A percentile compares a stretch with the other conserved stretches of the same genome.
phyloP scores from a whole-genome alignment of 2,888 invertebrate species.

The Lepidonotus clava region DNA sequence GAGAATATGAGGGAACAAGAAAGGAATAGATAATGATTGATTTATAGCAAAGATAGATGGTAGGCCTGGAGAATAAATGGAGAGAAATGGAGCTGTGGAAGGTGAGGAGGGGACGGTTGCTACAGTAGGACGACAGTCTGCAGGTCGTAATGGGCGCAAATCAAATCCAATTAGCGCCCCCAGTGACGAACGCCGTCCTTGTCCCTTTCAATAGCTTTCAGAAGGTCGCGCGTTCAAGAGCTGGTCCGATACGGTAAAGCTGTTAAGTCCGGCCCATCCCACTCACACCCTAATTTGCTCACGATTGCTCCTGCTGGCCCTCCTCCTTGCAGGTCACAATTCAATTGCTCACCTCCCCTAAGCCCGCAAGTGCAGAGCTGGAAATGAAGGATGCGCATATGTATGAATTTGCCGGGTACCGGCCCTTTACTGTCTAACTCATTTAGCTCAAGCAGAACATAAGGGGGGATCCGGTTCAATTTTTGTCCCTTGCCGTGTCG shows the following conservation, averaged over 20 bases:
- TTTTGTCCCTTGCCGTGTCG: no score
- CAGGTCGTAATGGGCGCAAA: slow-evolving; percentile 4
- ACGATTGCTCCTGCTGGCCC: background rate
- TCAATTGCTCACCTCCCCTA: background rate
- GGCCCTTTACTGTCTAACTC: background rate
- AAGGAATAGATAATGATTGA: no score
- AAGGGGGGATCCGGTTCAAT: no score
- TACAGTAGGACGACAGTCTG: no score
- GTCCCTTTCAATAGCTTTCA: background rate
- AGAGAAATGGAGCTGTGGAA: no score
- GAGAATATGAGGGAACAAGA: no score
- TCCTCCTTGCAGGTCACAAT: background rate
- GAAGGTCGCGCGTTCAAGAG: no score
- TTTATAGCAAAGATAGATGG: no score
- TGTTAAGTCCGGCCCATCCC: no score
- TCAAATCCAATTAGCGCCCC: slow-evolving; percentile 6
- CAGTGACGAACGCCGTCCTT: background rate
- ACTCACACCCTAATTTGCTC: background rate
- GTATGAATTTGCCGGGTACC: background rate
- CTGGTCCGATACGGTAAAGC: no score
- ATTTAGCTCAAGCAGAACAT: background rate
- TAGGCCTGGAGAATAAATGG: no score
- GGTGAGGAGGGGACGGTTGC: no score
- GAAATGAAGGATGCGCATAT: background rate
- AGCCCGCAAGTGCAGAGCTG: background rate